A percentile compares a stretch with the other conserved stretches of the same genome.
Conservation (phyloP, 2,888 invertebrate species). For the Chelonus formosanus region DNA sequence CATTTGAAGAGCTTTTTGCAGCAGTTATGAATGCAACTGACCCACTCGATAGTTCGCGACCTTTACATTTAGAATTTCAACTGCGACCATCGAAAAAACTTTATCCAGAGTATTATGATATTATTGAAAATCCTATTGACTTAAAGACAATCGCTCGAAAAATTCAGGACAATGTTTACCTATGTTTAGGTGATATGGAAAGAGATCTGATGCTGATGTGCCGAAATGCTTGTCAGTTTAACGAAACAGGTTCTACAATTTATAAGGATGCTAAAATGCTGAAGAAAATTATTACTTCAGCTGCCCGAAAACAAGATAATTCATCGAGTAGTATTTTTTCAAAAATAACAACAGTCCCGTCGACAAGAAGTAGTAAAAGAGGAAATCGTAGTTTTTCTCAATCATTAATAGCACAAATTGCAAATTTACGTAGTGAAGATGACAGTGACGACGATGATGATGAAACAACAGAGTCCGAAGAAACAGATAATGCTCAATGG, state of each 20-base stretch:
- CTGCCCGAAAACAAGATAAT: constrained; percentile 59
- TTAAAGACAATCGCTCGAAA: constrained; percentile 91
- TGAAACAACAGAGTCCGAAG: constrained; percentile 67
- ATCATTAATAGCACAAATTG: constrained; percentile 70
- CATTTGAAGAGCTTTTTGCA: constrained; percentile 89
- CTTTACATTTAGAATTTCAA: constrained; percentile 87
- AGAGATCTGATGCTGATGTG: constrained; percentile 90
- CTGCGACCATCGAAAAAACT: constrained; percentile 90
- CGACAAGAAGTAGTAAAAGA: constrained; percentile 59
- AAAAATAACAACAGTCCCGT: constrained; percentile 54
- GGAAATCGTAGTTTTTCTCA: constrained; percentile 62
- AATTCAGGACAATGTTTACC: constrained; percentile 86
- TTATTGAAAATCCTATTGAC: constrained; percentile 95
- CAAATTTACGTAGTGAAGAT: constrained; percentile 70
- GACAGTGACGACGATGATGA: constrained; percentile 72
- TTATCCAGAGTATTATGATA: constrained; percentile 95
- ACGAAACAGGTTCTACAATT: constrained; percentile 95
- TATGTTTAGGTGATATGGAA: constrained; percentile 82
- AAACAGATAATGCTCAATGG: constrained; percentile 84
- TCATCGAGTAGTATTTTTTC: constrained; percentile 45
- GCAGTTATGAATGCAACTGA: constrained; percentile 89
- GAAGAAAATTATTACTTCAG: constrained; percentile 74
- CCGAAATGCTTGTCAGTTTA: constrained; percentile 94
- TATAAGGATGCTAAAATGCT: constrained; percentile 93
- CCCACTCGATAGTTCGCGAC: constrained; percentile 76